phyloP scores from a whole-genome alignment of 2,888 invertebrate genomes.

The Amblyteles armatorius region DNA sequence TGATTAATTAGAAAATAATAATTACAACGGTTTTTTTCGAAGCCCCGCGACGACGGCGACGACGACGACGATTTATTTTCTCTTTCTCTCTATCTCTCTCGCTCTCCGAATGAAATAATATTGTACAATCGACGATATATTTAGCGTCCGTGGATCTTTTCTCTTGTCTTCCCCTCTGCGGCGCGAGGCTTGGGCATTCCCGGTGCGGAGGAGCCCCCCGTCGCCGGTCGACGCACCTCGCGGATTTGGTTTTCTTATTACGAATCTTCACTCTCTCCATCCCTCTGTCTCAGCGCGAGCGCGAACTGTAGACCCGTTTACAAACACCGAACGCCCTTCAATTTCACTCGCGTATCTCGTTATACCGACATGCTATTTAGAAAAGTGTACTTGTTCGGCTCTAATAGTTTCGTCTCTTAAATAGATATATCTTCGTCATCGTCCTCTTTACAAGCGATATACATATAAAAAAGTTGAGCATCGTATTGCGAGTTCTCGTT shows the following conservation, averaged over 20 bases:
- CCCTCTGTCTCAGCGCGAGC: constrained; percentile 40
- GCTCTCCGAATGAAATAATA: constrained; percentile 67
- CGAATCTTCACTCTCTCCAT: constrained; percentile 35
- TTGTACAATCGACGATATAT: constrained; percentile 69
- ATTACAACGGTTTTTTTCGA: constrained; percentile 78
- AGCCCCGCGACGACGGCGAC: constrained; percentile 52
- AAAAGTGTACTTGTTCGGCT: constrained; percentile 59
- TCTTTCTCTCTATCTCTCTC: constrained; percentile 37
- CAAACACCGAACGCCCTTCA: constrained; percentile 51
- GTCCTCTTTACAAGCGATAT: constrained; percentile 79
- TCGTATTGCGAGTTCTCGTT: constrained; percentile 76
- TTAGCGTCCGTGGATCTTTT: constrained; percentile 54
- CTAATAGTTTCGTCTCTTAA: constrained; percentile 60
- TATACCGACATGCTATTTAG: constrained; percentile 51
- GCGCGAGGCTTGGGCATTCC: constrained; percentile 64
- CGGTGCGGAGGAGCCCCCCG: constrained; percentile 40
- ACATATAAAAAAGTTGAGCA: constrained; percentile 82
- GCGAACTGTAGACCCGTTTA: constrained; percentile 36
- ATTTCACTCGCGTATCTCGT: constrained; percentile 48
- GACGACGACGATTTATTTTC: constrained; percentile 2
- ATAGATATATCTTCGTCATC: constrained; percentile 43
- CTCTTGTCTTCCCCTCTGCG: constrained; percentile 35
- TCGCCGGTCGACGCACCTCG: constrained; percentile 53
- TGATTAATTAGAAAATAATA: constrained; percentile 77
- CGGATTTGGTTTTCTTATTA: constrained; percentile 62